phyloP scores from a whole-genome alignment of 2,797 vertebrate genomes.

The Podarcis siculus region DNA sequence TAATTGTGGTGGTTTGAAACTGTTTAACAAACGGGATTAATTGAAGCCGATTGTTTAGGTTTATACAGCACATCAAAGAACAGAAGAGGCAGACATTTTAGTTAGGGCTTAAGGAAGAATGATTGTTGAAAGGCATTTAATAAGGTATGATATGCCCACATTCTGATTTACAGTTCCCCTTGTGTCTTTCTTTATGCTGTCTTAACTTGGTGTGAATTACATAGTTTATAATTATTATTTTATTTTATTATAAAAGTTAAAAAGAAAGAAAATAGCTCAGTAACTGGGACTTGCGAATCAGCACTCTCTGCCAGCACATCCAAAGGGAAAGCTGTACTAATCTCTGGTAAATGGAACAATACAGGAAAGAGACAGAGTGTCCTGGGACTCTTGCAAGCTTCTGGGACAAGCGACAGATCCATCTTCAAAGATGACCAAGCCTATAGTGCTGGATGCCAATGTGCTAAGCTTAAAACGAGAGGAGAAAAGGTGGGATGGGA shows the following conservation, averaged over 20 bases:
- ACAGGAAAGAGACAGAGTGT: conserved; percentile 35
- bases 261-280: conserved; percentile 34
- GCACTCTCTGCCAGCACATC: conserved; percentile 63
- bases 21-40: conserved; percentile 49
- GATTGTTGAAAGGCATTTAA: conserved; percentile 53
- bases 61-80: conserved; percentile 58
- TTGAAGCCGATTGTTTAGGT: conserved; percentile 44
- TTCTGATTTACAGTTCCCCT: conserved; percentile 54
- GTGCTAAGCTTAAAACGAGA: conserved; percentile 31
- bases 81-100: conserved; percentile 52
- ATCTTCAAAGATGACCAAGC: conserved; percentile 56
- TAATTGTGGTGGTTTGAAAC: conserved; percentile 38
- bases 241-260: conserved; percentile 16
- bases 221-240: no score
- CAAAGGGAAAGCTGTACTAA: conserved; percentile 62
- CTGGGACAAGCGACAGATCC: conserved; percentile 61
- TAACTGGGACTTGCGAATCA: conserved; percentile 69
- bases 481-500: conserved; percentile 41
- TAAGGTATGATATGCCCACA: conserved; percentile 60
- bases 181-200: conserved; percentile 49
- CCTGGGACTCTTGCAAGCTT: conserved; percentile 60
- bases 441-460: conserved; percentile 21
- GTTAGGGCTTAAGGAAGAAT: conserved; percentile 44
- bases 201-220: conserved; percentile 61
- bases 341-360: conserved; percentile 53